A percentile compares a stretch with the other conserved stretches of the same genome.
phyloP scores from a whole-genome alignment of 2,888 invertebrate genomes.

The Pterobdella sp. region DNA sequence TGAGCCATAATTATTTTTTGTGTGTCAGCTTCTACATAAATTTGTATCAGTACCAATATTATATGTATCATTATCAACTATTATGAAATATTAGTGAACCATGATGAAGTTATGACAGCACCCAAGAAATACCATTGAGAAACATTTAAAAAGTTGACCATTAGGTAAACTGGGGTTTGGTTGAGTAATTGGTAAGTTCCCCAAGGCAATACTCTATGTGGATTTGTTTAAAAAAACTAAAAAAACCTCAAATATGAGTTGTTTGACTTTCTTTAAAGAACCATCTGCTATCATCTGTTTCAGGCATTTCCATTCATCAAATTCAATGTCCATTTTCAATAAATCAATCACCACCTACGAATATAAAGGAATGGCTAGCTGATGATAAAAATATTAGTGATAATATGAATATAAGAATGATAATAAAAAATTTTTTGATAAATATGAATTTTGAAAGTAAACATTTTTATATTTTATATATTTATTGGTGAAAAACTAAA shows the following conservation, averaged over 20 bases:
- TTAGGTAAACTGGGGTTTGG: too few species aligned
- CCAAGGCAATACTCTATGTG: too few species aligned
- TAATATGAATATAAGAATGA: slow-evolving; percentile 5
- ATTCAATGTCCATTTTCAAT: slow-evolving; percentile 39
- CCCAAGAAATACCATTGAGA: neutral
- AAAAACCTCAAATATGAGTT: slow-evolving; percentile 37
- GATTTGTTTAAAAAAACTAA: too few species aligned
- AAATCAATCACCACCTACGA: slow-evolving; percentile 35
- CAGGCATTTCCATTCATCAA: slow-evolving; percentile 37
- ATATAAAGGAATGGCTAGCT: neutral
- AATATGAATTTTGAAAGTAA: too few species aligned
- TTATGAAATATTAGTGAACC: neutral
- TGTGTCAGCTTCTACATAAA: too few species aligned
- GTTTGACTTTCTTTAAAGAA: slow-evolving; percentile 36
- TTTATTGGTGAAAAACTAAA: too few species aligned
- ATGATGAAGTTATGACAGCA: neutral
- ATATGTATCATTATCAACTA: neutral
- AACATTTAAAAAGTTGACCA: too few species aligned
- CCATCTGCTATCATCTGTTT: slow-evolving; percentile 31
- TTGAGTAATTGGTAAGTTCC: too few species aligned
- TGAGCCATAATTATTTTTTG: too few species aligned
- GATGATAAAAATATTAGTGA: neutral
- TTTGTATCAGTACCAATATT: neutral
- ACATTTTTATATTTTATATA: too few species aligned
- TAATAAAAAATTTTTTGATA: neutral